These are phyloP conservation scores for Diorhabda sublineata DNA, from an alignment of 1,140 invertebrate genomes.

Conservation along the genomic window DNA sequence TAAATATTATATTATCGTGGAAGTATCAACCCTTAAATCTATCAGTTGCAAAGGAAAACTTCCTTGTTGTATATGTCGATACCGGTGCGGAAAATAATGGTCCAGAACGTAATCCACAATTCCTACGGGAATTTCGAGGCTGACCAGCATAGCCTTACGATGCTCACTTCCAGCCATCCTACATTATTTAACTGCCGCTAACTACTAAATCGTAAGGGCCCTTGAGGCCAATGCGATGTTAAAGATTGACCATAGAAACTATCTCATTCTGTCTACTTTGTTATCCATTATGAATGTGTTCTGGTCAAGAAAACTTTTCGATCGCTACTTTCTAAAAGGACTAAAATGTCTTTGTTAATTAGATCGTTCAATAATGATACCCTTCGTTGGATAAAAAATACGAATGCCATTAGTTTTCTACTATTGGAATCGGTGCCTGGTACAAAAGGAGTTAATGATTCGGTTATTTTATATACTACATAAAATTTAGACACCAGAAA, in stretches of 20 bases:
- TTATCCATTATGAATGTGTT: slow-evolving; percentile 14
- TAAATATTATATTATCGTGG: too few species aligned
- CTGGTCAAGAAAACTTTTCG: slow-evolving; percentile 4
- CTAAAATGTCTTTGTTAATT: too few species aligned
- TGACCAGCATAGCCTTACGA: slow-evolving; percentile 35
- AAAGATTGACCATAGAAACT: slow-evolving; percentile 14
- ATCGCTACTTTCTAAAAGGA: not conserved
- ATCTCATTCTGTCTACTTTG: slow-evolving; percentile 6
- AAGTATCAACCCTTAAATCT: too few species aligned
- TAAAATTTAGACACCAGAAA: too few species aligned
- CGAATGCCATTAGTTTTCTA: too few species aligned
- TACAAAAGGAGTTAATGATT: too few species aligned
- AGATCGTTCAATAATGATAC: too few species aligned
- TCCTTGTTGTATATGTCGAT: slow-evolving; percentile 2
- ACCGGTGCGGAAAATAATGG: slow-evolving; percentile 33
- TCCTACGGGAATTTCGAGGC: slow-evolving; percentile 32
- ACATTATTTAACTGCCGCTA: slow-evolving; percentile 39
- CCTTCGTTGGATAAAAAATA: too few species aligned
- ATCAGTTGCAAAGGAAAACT: not conserved
- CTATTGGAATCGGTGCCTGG: too few species aligned
- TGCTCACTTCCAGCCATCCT: slow-evolving; percentile 32
- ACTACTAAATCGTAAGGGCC: slow-evolving; percentile 33
- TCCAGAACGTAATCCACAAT: slow-evolving; percentile 37
- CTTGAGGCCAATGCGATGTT: slow-evolving; percentile 13
- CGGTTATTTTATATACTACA: too few species aligned